Evolutionary conservation across 1,140 invertebrate genomes (phyloP).

Genomic region (Oryzaephilus surinamensis): DNA sequence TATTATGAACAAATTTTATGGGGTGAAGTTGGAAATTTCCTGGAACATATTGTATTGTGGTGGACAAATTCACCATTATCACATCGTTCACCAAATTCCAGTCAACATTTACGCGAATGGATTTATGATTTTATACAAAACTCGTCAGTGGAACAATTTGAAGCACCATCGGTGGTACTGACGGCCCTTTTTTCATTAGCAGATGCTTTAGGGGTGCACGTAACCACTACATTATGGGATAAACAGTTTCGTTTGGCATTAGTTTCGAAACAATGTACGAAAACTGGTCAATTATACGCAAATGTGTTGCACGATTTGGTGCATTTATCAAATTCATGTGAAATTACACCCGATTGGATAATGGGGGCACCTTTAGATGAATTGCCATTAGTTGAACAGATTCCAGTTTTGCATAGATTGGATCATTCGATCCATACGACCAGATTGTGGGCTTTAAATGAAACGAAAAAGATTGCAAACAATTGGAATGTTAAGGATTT

Average conservation of each 20-base stretch:
- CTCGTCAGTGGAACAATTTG: conserved; percentile 44
- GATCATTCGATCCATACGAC: conserved; percentile 67
- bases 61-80: conserved; percentile 60
- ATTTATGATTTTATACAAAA: conserved; percentile 47
- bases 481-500: conserved; percentile 56
- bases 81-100: conserved; percentile 51
- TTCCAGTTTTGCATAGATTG: conserved; percentile 63
- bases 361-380: conserved; percentile 54
- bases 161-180: conserved; percentile 48
- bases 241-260: conserved; percentile 52
- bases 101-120: conserved; percentile 57
- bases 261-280: conserved; percentile 25
- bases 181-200: conserved; percentile 58
- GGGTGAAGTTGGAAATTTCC: conserved; percentile 59
- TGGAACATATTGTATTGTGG: conserved; percentile 71
- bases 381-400: conserved; percentile 66
- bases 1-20: conserved; percentile 54
- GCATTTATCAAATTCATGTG: conserved; percentile 53
- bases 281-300: conserved; percentile 47
- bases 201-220: conserved; percentile 63
- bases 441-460: conserved; percentile 58
- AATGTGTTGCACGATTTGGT: conserved; percentile 53
- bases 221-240: conserved; percentile 64
- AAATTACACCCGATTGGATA: conserved; percentile 54
- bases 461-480: conserved; percentile 56